Evolutionary conservation across 2,797 vertebrate genomes (phyloP).

Genomic region (Thamnophis elegans): DNA sequence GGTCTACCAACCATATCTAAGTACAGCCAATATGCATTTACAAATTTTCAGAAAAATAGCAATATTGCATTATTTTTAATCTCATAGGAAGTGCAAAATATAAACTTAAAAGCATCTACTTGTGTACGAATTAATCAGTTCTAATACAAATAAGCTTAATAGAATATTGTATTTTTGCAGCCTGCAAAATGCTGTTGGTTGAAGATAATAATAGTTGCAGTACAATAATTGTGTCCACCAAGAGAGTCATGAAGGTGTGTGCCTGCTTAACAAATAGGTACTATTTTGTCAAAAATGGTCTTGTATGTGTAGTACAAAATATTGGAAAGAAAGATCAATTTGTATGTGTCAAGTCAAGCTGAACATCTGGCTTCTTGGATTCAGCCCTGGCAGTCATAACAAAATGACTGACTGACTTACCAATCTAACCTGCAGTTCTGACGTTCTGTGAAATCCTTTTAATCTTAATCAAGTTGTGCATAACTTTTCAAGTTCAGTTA

Average conservation of each 20-base stretch:
- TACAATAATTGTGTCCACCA: background rate
- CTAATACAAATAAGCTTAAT: background rate
- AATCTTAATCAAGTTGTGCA: background rate
- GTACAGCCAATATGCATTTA: background rate
- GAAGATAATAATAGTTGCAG: background rate
- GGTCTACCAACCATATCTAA: slow-evolving; percentile 4
- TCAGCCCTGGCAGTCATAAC: background rate
- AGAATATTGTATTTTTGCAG: background rate
- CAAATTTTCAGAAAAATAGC: slow-evolving; percentile 29
- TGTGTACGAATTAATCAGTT: background rate
- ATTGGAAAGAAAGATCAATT: background rate
- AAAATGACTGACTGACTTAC: background rate
- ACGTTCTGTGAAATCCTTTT: background rate
- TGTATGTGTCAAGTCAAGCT: background rate
- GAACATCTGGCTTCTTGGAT: background rate
- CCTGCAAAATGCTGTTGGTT: background rate
- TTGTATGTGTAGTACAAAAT: background rate
- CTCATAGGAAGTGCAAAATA: background rate
- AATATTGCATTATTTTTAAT: background rate
- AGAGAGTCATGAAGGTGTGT: background rate
- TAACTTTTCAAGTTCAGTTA: background rate
- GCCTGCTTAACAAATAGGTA: background rate
- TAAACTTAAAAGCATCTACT: background rate
- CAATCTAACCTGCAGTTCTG: background rate
- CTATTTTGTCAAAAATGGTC: background rate